phyloP scores from a whole-genome alignment of 2,113 vertebrate species.

The Petrocephalus zakoni region DNA sequence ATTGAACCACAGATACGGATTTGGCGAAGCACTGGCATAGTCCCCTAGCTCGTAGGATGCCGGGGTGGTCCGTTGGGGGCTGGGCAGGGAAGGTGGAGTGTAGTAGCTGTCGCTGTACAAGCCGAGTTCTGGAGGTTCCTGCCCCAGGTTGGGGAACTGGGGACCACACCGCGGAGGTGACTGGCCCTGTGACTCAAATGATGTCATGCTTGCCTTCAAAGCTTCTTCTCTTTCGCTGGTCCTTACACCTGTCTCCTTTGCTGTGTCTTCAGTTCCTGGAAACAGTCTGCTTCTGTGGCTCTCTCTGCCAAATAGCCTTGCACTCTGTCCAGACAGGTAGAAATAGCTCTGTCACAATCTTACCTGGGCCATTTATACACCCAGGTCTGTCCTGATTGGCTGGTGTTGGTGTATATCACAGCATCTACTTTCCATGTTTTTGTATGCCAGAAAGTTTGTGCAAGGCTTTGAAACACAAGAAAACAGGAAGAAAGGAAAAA shows the following conservation, averaged over 20 bases:
- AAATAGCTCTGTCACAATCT: slow-evolving; percentile 25
- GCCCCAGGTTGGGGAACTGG: slow-evolving; percentile 89
- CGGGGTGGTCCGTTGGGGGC: slow-evolving; percentile 76
- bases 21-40: slow-evolving; percentile 69
- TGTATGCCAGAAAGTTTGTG: slow-evolving; percentile 43
- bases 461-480: slow-evolving; percentile 23
- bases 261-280: slow-evolving; percentile 15
- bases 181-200: slow-evolving; percentile 77
- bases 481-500: slow-evolving; percentile 21
- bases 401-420: slow-evolving; percentile 43
- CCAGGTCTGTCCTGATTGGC: slow-evolving; percentile 53
- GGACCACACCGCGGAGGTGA: slow-evolving; percentile 89
- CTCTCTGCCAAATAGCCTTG: slow-evolving; percentile 35
- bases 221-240: slow-evolving; percentile 37
- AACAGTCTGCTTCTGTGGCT: background rate
- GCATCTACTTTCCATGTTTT: slow-evolving; percentile 27
- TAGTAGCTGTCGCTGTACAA: slow-evolving; percentile 93
- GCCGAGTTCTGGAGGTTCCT: slow-evolving; percentile 91
- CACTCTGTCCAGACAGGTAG: slow-evolving; percentile 44
- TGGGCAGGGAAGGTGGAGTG: slow-evolving; percentile 82
- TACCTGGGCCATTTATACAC: slow-evolving; percentile 63
- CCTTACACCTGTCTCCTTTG: background rate
- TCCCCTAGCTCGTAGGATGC: slow-evolving; percentile 81
- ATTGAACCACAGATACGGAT: slow-evolving; percentile 94
- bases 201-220: slow-evolving; percentile 72